Conservation (phyloP, 2,888 invertebrate genomes). For the Ophraella communa region DNA sequence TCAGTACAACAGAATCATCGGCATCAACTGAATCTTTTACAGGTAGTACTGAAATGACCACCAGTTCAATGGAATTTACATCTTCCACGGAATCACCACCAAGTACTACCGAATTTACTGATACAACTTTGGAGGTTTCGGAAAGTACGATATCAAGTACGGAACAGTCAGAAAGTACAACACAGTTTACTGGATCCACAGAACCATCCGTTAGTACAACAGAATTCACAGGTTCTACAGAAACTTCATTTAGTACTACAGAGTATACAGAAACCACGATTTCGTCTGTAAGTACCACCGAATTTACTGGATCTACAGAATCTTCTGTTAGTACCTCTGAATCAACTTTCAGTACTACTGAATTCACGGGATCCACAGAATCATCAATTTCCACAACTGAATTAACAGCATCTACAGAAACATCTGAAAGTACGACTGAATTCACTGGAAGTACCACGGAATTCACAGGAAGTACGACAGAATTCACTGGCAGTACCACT, state of each 20-base stretch:
- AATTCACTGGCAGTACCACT: constrained; percentile 29
- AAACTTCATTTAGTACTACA: constrained; percentile 33
- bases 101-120: constrained; percentile 21
- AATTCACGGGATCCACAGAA: constrained; percentile 31
- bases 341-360: constrained; percentile 17
- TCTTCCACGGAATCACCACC: neutral
- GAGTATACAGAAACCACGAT: constrained; percentile 35
- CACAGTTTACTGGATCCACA: constrained; percentile 17
- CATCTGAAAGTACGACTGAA: constrained; percentile 31
- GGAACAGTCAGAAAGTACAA: no score
- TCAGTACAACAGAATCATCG: neutral
- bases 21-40: neutral
- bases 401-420: constrained; percentile 29
- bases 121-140: constrained; percentile 23
- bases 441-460: constrained; percentile 25
- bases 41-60: constrained; percentile 1
- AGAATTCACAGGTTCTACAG: constrained; percentile 37
- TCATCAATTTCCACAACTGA: constrained; percentile 29
- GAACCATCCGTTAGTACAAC: constrained; percentile 37
- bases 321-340: constrained; percentile 30
- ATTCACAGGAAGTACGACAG: constrained; percentile 25
- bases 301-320: constrained; percentile 8
- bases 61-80: no score
- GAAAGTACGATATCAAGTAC: constrained; percentile 34
- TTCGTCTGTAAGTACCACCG: constrained; percentile 29